Percentiles rank a stretch among this genome's conserved stretches.
These are phyloP conservation scores for Melierax canorus DNA, from an alignment of 2,113 vertebrate species.

Conservation along the genomic window DNA sequence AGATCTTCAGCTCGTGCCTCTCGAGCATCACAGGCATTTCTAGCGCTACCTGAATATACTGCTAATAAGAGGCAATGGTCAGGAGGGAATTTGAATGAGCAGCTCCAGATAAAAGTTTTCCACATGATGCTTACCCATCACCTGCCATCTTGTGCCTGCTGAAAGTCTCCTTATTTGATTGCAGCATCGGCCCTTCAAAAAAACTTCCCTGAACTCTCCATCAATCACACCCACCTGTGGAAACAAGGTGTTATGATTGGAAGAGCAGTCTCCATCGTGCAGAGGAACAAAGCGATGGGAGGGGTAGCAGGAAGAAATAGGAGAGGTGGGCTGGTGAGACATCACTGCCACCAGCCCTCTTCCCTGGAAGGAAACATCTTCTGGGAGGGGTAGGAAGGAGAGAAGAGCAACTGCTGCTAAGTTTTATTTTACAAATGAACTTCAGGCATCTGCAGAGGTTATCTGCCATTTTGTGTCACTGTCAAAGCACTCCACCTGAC, in stretches of 20 bases:
- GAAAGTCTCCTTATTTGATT: background rate
- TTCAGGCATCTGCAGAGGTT: background rate
- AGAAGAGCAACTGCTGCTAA: background rate
- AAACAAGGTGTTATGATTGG: rapidly evolving
- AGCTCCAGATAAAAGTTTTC: background rate
- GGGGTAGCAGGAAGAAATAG: background rate
- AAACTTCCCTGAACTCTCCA: background rate
- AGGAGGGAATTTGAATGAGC: background rate
- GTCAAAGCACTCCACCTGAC: background rate
- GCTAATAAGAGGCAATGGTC: background rate
- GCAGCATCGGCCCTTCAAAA: background rate
- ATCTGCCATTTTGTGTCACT: background rate
- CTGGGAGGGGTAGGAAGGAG: background rate
- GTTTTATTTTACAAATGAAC: background rate
- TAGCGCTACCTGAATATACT: background rate
- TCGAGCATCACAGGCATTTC: background rate
- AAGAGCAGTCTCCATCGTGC: rapidly evolving
- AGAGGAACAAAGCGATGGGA: background rate
- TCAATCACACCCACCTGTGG: background rate
- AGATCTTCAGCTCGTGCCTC: background rate
- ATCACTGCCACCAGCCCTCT: rapidly evolving
- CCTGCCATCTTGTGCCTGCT: background rate
- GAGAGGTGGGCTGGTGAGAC: background rate
- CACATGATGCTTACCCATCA: background rate
- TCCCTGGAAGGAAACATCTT: background rate